Evolutionary conservation across 2,888 invertebrate species (phyloP).

Genomic region (Flexamia atlantica): DNA sequence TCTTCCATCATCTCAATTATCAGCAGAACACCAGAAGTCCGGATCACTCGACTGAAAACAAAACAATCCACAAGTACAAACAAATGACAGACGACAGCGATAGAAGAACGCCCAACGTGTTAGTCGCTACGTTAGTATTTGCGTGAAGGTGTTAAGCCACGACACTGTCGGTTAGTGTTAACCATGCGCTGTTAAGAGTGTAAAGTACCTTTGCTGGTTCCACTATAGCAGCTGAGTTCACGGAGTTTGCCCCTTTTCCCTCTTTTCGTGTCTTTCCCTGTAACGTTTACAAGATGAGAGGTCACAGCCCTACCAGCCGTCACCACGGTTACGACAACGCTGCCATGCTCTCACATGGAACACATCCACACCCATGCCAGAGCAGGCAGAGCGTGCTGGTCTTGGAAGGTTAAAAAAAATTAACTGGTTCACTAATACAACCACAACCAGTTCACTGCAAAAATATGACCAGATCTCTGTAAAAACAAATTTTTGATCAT

Average conservation of each 20-base stretch:
- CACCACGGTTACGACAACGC: constrained; percentile 44
- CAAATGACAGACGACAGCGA: constrained; percentile 25
- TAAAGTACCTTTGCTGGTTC: constrained; percentile 76
- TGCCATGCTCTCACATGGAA: constrained; percentile 41
- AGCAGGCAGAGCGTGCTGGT: constrained; percentile 14
- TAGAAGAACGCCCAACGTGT: constrained; percentile 27
- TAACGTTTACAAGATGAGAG: constrained; percentile 68
- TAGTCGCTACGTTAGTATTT: constrained; percentile 43
- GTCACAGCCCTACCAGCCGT: constrained; percentile 57
- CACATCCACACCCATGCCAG: constrained; percentile 1
- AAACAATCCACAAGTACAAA: neutral
- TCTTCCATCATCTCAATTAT: no score
- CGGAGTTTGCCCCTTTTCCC: constrained; percentile 79
- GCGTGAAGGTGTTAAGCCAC: constrained; percentile 51
- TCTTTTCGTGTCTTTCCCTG: constrained; percentile 76
- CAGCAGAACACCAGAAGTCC: no score
- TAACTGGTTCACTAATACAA: no score
- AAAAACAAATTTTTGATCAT: no score
- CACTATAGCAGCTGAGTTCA: constrained; percentile 81
- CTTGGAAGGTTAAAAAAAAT: neutral
- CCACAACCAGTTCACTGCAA: no score
- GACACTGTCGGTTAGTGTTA: constrained; percentile 42
- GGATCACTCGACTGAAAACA: neutral
- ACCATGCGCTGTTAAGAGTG: constrained; percentile 52
- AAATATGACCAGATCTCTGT: no score